Evolutionary conservation across 2,113 vertebrate genomes (phyloP), one percentile per base, ranked within the genome.

Genomic region (Verasper variegatus): DNA sequence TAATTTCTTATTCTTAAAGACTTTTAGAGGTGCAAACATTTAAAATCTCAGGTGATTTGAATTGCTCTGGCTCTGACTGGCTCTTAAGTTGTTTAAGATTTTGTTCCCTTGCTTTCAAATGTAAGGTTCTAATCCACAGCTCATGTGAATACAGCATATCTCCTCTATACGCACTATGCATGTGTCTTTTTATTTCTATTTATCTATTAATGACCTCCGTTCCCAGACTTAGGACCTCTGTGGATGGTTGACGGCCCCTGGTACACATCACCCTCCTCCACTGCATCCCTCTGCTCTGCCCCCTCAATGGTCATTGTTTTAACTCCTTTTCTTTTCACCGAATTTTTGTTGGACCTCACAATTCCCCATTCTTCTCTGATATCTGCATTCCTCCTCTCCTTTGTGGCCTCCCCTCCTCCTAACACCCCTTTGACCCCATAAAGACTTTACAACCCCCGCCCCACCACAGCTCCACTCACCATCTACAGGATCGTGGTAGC

Each of bases 401-500:
- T 77, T 76, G 21, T 64, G 51, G 56, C 20, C n/a, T 24, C 21
- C 52, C 71, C 69, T 80, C 64, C 74, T 78, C 61, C 14, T 23
- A 64, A 49, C 21, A 64, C 64, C 45, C 63, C 42, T 35, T 2
- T 31, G 45, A 81, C 26, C 74, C 24, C 54, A 0, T 40, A 40
- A 70, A 45, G 27, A 56, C 37, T 20, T 31, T 49, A 14, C 3
- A 40, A 26, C n/a, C 57, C 49, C 21, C 37, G 9, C 7, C 35
- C 2, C 8, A 23, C 37, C 56, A 14, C 37, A 42, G 18, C 27
- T 65, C 17, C 18, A 90, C 90, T 91, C 81, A 92, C 91, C 91
- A 0, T 68, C 73, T 14, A 82, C 74, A 35, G 68, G 79, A 65
- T 84, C 95, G 91, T 94, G 63, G 74, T 92, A 86, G 89, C 92